Evolutionary conservation across 2,113 vertebrate genomes (phyloP).

Genomic region (Motacilla tschutschensis): DNA sequence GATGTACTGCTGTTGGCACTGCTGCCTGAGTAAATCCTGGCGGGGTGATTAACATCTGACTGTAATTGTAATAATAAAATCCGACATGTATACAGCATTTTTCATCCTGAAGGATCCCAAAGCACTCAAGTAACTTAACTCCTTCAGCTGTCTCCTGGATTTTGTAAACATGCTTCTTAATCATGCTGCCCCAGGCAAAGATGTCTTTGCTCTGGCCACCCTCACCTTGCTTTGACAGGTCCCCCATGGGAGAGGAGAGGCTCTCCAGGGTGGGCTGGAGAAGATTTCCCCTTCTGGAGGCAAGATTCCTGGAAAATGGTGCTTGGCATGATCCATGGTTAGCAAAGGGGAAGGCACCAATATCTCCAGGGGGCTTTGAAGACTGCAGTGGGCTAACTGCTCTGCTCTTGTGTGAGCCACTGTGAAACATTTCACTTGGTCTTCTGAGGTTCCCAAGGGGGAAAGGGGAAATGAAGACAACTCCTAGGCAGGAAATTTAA

Average conservation of each 20-base stretch:
- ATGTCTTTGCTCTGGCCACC: neutral
- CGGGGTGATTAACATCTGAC: conserved; percentile 48
- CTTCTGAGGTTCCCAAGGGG: neutral
- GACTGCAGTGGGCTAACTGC: fast-evolving
- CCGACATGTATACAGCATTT: conserved; percentile 17
- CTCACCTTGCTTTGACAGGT: fast-evolving
- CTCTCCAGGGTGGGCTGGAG: neutral
- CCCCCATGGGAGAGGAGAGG: neutral
- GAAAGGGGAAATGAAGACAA: neutral
- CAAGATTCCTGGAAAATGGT: neutral
- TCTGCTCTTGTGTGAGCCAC: neutral
- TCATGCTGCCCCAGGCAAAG: fast-evolving
- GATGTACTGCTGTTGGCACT: conserved; percentile 22
- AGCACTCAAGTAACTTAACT: conserved; percentile 31
- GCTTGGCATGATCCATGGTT: neutral
- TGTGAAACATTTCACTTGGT: neutral
- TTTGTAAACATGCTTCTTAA: neutral
- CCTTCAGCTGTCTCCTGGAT: conserved; percentile 28
- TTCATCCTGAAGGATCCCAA: conserved; percentile 45
- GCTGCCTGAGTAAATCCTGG: neutral
- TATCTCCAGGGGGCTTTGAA: neutral
- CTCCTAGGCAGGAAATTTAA: neutral
- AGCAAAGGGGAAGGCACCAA: fast-evolving
- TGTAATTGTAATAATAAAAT: conserved; percentile 49
- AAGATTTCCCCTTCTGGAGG: neutral